phyloP scores from a whole-genome alignment of 2,888 invertebrate genomes.

The Drosophila paranaensis region DNA sequence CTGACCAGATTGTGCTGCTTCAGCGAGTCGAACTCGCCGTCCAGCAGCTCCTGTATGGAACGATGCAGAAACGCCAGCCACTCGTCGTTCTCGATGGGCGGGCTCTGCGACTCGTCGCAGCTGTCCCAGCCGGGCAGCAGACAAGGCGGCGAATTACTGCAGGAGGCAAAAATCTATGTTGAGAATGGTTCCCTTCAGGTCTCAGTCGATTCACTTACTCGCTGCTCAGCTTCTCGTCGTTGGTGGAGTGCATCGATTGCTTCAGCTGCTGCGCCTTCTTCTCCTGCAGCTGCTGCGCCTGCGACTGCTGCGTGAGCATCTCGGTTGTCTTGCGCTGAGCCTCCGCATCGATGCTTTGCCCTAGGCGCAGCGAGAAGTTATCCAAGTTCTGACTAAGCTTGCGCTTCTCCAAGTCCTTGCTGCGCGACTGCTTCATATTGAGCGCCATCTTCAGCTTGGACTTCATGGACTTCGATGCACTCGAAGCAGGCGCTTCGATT shows the following conservation, averaged over 20 bases:
- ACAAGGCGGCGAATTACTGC: constrained; percentile 83
- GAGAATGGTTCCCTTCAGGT: too few species aligned
- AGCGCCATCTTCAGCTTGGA: constrained; percentile 36
- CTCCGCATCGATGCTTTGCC: constrained; percentile 78
- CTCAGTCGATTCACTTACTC: constrained; percentile 59
- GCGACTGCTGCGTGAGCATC: constrained; percentile 60
- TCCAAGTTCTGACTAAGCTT: constrained; percentile 85
- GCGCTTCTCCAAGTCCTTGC: constrained; percentile 83
- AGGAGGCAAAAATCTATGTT: too few species aligned
- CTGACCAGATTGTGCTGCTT: constrained; percentile 89
- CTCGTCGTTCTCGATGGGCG: constrained; percentile 93
- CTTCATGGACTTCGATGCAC: constrained; percentile 30
- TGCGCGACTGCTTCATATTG: constrained; percentile 68
- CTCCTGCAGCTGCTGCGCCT: constrained; percentile 39
- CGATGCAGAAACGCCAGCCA: constrained; percentile 93
- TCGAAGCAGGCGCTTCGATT: constrained; percentile 28
- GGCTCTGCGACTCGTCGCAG: constrained; percentile 86
- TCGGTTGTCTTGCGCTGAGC: constrained; percentile 70
- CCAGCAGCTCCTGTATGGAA: constrained; percentile 92
- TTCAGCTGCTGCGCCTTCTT: constrained; percentile 55
- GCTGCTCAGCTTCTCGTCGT: constrained; percentile 81
- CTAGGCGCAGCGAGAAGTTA: constrained; percentile 84
- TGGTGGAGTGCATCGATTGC: constrained; percentile 71
- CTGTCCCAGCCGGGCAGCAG: constrained; percentile 85
- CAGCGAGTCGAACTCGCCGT: constrained; percentile 91